Evolutionary conservation across 2,113 vertebrate species (phyloP), one percentile per base, ranked within the genome.

Genomic region (Holacanthus passer): DNA sequence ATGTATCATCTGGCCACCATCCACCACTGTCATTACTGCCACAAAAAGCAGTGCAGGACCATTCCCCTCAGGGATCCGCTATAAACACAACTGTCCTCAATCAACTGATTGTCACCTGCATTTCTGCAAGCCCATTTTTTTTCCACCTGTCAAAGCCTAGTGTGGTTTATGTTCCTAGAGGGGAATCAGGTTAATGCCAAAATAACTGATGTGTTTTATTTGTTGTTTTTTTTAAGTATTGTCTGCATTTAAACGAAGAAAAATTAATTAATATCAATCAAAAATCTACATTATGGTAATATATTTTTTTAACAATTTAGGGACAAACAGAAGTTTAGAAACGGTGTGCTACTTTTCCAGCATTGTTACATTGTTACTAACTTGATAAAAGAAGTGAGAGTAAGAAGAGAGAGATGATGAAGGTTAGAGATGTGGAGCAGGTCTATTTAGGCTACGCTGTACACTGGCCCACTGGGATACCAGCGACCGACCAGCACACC

Each of bases 401-500:
- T 65, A 63, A 78, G n/a, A 66, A 86, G 65, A 73, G 56, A 83
- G 77, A 79, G 69, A 87, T 68, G 83, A 84, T 90, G 90, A 93
- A 94, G 93, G 93, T 94, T 94, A 93, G 60, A 79, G 87, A 94
- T 94, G 87, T 93, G 78, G 93, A 94, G 85, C 93, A 94, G 79
- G 78, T 87, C 91, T 92, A 94, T 92, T 92, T 90, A 89, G 92
- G 91, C 86, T 91, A 92, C 72, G 71, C 89, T 88, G 90, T 79
- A 90, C 91, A 87, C 32, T 4, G 82, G 83, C 83, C 92, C 90
- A 81, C 64, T 89, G 91, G 91, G 93, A 94, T 75, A 70, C 64
- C 80, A 86, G 78, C 50, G 43, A 85, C 87, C 90, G 70, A 93
- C 85, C 88, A 85, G 88, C 53, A 77, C 89, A 88, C 90, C 16